Percentiles rank a stretch among this genome's conserved stretches.
phyloP scores from a whole-genome alignment of 2,888 invertebrate genomes.

The Melieria omissa region DNA sequence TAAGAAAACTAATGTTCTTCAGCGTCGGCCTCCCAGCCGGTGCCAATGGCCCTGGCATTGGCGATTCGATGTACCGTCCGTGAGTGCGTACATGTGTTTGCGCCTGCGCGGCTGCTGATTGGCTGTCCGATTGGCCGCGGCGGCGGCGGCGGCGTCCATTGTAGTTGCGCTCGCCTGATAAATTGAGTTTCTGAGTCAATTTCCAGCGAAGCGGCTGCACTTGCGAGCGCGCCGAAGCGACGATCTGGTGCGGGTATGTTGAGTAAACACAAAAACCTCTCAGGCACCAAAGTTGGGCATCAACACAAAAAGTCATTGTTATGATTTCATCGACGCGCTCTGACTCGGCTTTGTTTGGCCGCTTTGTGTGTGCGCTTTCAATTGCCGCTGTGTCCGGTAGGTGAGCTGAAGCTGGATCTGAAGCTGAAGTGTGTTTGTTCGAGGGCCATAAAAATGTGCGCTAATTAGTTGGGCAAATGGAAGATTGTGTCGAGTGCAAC shows the following conservation, averaged over 20 bases:
- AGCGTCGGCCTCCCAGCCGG: conserved; percentile 22
- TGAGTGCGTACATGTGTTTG: background rate
- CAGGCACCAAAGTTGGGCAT: background rate
- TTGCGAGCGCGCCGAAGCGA: background rate
- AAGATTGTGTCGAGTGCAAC: background rate
- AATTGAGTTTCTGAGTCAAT: conserved; percentile 6
- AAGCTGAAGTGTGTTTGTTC: conserved; percentile 17
- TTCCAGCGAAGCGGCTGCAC: conserved; percentile 7
- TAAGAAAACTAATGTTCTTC: conserved; percentile 37
- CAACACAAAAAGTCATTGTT: background rate
- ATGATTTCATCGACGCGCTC: conserved; percentile 1
- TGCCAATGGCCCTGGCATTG: background rate
- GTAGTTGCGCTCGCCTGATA: background rate
- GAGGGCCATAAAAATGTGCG: conserved; percentile 48
- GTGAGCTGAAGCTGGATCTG: no score
- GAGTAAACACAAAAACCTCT: background rate
- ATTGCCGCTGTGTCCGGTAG: conserved; percentile 3
- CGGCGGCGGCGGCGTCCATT: conserved; percentile 10
- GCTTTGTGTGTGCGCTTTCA: conserved; percentile 6
- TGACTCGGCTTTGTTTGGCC: background rate
- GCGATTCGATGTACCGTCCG: conserved; percentile 28
- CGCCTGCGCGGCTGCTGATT: conserved; percentile 4
- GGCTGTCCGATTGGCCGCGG: background rate
- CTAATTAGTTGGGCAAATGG: conserved; percentile 50
- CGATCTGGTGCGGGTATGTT: no score